These are phyloP conservation scores for Conus betulinus DNA, from an alignment of 1,140 invertebrate species.

Conservation along the genomic window DNA sequence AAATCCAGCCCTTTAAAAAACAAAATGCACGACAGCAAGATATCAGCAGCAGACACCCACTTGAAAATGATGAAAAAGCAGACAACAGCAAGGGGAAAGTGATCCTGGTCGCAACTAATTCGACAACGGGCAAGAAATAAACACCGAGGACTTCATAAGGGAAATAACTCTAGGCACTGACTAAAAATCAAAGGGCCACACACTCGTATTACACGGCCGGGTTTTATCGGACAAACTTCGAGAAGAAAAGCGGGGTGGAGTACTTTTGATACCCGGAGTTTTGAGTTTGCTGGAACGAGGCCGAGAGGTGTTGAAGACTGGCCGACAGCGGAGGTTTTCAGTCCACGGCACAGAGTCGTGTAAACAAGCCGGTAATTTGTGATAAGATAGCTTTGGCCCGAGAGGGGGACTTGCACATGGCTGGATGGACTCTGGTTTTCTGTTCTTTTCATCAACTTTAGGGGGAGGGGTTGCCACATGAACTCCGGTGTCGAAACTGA, in stretches of 20 bases:
- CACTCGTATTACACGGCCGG: too few relatives aligned
- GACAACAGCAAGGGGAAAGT: neutral
- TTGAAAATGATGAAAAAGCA: neutral
- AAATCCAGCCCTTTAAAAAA: too few relatives aligned
- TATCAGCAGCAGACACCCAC: too few relatives aligned
- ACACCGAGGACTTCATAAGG: neutral
- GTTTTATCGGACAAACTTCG: too few relatives aligned
- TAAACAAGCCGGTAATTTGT: neutral
- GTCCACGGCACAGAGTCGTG: neutral
- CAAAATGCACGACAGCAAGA: too few relatives aligned
- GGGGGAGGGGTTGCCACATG: neutral
- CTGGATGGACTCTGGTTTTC: neutral
- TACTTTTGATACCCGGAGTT: neutral
- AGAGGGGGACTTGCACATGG: neutral
- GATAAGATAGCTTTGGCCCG: neutral
- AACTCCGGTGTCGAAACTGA: neutral
- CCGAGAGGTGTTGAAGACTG: neutral
- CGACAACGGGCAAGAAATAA: neutral
- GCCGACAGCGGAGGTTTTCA: neutral
- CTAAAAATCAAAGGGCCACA: too few relatives aligned
- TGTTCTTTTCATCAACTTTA: neutral
- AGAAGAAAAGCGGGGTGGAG: too few relatives aligned
- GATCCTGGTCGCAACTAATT: neutral
- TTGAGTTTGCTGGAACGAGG: neutral
- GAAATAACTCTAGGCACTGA: too few relatives aligned